Base-by-base conservation (phyloP, 1,140 invertebrate genomes). In the Pseudomyrmex flavicornis region DNA sequence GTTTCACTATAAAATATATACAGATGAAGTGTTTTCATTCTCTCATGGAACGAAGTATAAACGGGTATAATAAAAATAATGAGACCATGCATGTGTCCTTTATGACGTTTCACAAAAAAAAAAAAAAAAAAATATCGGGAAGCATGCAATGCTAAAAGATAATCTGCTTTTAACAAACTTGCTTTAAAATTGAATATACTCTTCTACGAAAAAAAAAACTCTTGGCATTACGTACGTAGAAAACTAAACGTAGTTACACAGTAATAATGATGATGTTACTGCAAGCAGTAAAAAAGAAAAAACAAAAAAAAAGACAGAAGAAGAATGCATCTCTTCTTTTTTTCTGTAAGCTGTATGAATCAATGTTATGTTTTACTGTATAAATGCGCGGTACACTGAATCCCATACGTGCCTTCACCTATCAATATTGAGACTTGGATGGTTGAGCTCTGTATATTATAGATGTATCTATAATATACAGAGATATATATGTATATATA, bases 331-430 rank as follows among this genome's bases (percentile, higher is more conserved):
- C 4, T 70, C 20, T 70, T 12, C 22, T 80, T 80, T 48, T 26
- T 48, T 70, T 72, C 56, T 13, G 56, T 80, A 61, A 59, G 66
- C 22, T 80, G 76, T 80, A 80, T 70, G 61, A 80, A 80, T 46
- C 35, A 35, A 5, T 35, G 35, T 35, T 35, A 35, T 35, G 35
- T 35, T 35, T 35, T 35, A 35, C 35, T 35, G 35, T 35, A 35
- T 35, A 35, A 35, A 35, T 35, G 35, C 35, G 35, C 35, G 5
- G 5, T 35, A 35, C 35, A 35, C 35, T 35, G 5, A 35, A 35
- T 35, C 35, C 35, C 35, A 35, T 35, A 35, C 35, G 35, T 35
- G 35, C 5, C 35, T 35, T 35, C 35, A 35, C 35, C 35, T 35
- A 35, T 35, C 35, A 35, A 35, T 35, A 35, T 5, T 5, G 5